Evolutionary conservation across 2,797 vertebrate species (phyloP), one percentile per base, ranked within the genome.

Genomic region (Dromococcyx pavoninus): DNA sequence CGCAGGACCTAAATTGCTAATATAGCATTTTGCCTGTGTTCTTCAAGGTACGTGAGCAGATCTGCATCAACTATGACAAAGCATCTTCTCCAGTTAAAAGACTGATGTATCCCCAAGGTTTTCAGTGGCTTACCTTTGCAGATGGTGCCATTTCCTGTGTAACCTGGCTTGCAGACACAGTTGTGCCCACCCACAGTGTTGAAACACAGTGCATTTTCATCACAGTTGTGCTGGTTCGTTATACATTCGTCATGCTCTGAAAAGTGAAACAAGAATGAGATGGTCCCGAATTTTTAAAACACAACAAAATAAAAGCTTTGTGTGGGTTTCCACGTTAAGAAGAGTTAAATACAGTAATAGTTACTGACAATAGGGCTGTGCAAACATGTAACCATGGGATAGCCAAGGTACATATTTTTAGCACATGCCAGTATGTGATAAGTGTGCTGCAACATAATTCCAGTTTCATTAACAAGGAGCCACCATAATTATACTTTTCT

Each of bases 151-250:
- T 99, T 99, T 37, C 99, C 99, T 0, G 98, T 98, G 93, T 98
- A 99, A 51, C 99, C 99, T 0, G 99, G 99, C 94, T 99, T 99
- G 96, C 99, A 99, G 78, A 99, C 98, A 87, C 99, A 99, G 97
- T 99, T 99, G 98, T 99, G 99, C 57, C 99, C 99, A 50, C 99
- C 99, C 5, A 99, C 99, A 2, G 98, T 99, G 97, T 99, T 99
- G 97, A 99, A 99, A 96, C 99, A 99, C 70, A 99, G 95, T 0
- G 99, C 99, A 1, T 99, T 99, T 94, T 99, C 98, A 50, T 99
- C 99, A 50, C 99, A 99, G 97, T 97, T 99, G 97, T 99, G 99
- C 77, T 99, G 98, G 86, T 99, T 99, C 39, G 98, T 99, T 96
- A 98, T 69, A 67, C 99, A 99, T 95, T 99, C 99, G 1, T 99